These are phyloP conservation scores for Rhynchotus rufescens DNA, from an alignment of 2,797 vertebrate genomes.

Conservation along the genomic window DNA sequence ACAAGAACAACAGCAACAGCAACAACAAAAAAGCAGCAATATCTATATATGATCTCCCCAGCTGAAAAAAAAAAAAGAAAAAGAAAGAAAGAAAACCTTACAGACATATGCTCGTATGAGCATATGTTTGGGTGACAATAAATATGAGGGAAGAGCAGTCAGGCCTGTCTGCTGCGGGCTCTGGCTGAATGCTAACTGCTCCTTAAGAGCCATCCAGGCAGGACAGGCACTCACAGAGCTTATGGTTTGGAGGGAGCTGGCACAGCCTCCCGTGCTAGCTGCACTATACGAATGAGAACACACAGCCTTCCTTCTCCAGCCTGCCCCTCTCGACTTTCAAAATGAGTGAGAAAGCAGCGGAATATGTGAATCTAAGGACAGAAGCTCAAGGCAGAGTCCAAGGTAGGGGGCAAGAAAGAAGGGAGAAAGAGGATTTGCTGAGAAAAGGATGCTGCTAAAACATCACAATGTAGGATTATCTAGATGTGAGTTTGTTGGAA, in stretches of 20 bases:
- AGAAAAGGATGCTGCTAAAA: not conserved
- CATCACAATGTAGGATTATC: not conserved
- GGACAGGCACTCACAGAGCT: not conserved
- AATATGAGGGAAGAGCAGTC: not conserved
- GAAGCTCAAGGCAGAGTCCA: not conserved
- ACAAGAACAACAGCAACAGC: constrained; percentile 25
- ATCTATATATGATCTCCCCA: constrained; percentile 14
- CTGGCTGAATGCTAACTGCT: not conserved
- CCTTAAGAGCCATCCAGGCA: not conserved
- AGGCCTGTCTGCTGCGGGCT: not conserved
- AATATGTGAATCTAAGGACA: not conserved
- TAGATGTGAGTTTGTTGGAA: not conserved
- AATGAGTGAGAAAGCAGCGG: not conserved
- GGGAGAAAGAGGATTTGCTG: not conserved
- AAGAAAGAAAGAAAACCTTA: not conserved
- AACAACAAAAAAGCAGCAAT: constrained; percentile 6
- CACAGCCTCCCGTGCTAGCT: accelerated
- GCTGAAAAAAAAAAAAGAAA: not conserved
- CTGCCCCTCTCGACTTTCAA: not conserved
- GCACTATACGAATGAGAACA: not conserved
- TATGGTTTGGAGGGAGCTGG: not conserved
- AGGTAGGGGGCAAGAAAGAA: not conserved
- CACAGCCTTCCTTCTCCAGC: not conserved
- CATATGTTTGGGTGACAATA: not conserved
- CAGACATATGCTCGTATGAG: constrained; percentile 14